Base-by-base conservation (phyloP, 2,113 vertebrate genomes). In the Lepisosteus osseus region DNA sequence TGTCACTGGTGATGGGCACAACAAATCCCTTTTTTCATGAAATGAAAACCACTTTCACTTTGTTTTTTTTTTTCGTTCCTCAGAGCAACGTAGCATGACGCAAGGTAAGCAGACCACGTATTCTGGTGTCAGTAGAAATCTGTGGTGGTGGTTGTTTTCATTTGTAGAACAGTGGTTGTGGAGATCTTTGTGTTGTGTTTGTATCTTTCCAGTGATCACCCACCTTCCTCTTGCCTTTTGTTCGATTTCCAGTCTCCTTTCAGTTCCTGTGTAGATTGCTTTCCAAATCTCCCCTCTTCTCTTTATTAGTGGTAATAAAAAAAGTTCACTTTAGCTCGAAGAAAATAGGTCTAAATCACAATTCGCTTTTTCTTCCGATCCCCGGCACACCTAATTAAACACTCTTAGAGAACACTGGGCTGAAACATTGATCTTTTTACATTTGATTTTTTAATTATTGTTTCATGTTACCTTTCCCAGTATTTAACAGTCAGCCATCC, bases 101-200 rank as follows among this genome's bases (percentile, higher is more conserved):
- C 88, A 92, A 90, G 91, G 91, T 93, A 91, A 91, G 91, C 71
- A 70, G 62, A 73, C 80, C 76, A 67, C 78, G 54, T 86, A 75
- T 79, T 80, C 76, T 85, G 80, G 80, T 88, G 83, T 67, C 12
- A 3, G 40, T 83, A 73, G 71, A 82, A 29, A 61, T 61, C 59
- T 74, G 65, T 80, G 74, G 59, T 83, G 76, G 17, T 78, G 76
- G 61, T 77, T 14, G 15, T 17, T 17, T 77, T 66, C 80, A 54
- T 55, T 65, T 65, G 41, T 68, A 62, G 78, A 56, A 7, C 8
- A 14, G 45, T 54, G 66, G 57, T 57, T 65, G 62, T 70, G 15
- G 13, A 9, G 29, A 5, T 59, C n/a, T 59, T 68, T 44, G 29
- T 63, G 6, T 64, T 44, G 66, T 71, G 45, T 65, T 61, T 63